phyloP scores from a whole-genome alignment of 2,113 vertebrate species.

The Mobula birostris region DNA sequence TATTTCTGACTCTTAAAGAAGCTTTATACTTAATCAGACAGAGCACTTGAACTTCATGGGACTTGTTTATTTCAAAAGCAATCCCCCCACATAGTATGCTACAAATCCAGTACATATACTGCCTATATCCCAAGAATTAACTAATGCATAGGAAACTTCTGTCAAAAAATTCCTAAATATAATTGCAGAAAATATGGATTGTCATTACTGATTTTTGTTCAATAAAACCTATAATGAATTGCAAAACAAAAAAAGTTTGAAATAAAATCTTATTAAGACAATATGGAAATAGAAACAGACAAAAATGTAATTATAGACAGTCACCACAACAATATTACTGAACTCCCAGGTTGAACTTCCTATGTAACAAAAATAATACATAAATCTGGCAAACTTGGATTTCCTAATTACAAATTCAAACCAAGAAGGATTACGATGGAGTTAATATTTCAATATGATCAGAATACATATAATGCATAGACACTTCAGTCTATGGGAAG shows the following conservation, averaged over 20 bases:
- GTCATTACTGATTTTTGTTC: background rate
- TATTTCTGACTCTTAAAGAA: background rate
- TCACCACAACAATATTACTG: background rate
- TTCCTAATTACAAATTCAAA: background rate
- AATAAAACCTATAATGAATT: background rate
- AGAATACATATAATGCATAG: background rate
- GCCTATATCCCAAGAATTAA: background rate
- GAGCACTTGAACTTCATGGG: too few relatives aligned
- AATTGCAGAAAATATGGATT: background rate
- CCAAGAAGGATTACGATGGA: background rate
- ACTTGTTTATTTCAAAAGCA: background rate
- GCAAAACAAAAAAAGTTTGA: background rate
- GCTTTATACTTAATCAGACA: too few relatives aligned
- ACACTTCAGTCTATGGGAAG: background rate
- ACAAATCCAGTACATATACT: background rate
- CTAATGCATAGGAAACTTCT: too few relatives aligned
- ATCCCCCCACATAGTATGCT: background rate
- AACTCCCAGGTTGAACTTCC: background rate
- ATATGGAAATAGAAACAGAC: background rate
- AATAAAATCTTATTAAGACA: background rate
- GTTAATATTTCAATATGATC: background rate
- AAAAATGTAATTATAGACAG: background rate
- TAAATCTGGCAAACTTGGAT: background rate
- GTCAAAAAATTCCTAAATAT: background rate
- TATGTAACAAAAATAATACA: background rate